Conservation (phyloP, 2,888 invertebrate genomes). For the Cyclophora albipunctata region DNA sequence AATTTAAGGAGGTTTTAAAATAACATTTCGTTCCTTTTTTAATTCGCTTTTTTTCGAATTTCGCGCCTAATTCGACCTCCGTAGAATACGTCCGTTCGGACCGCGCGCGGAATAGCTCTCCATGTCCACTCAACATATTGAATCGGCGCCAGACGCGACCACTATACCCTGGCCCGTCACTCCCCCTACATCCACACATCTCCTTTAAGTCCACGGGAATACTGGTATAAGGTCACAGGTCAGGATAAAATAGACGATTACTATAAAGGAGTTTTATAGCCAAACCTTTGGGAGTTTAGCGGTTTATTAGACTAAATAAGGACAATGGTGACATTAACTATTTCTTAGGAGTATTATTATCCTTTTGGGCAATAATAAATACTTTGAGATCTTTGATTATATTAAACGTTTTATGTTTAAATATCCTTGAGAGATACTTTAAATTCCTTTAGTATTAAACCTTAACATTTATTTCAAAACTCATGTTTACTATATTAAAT, state of each 20-base stretch:
- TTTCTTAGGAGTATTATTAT: background rate
- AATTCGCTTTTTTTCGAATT: background rate
- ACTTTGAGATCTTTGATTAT: too few species aligned
- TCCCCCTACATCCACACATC: conserved; percentile 10
- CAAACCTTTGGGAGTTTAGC: conserved; percentile 13
- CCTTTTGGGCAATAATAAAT: background rate
- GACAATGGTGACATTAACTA: conserved; percentile 4
- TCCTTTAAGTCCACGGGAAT: conserved; percentile 1
- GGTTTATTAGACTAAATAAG: conserved; percentile 10
- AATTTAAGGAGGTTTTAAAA: too few species aligned
- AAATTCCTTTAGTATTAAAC: too few species aligned
- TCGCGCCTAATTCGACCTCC: conserved; percentile 9
- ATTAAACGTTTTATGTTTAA: too few species aligned
- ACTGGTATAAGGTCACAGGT: conserved; percentile 22
- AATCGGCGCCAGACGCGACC: conserved; percentile 38
- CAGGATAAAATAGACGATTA: conserved; percentile 18
- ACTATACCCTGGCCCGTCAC: conserved; percentile 27
- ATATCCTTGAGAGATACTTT: too few species aligned
- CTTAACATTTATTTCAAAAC: too few species aligned
- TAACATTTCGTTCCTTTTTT: too few species aligned
- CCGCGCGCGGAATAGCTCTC: conserved; percentile 38
- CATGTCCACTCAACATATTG: conserved; percentile 28
- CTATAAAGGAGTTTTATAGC: conserved; percentile 6
- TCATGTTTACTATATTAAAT: too few species aligned
- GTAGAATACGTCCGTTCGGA: conserved; percentile 41